phyloP scores from a whole-genome alignment of 2,888 invertebrate species.

The Myopa tessellatipennis region DNA sequence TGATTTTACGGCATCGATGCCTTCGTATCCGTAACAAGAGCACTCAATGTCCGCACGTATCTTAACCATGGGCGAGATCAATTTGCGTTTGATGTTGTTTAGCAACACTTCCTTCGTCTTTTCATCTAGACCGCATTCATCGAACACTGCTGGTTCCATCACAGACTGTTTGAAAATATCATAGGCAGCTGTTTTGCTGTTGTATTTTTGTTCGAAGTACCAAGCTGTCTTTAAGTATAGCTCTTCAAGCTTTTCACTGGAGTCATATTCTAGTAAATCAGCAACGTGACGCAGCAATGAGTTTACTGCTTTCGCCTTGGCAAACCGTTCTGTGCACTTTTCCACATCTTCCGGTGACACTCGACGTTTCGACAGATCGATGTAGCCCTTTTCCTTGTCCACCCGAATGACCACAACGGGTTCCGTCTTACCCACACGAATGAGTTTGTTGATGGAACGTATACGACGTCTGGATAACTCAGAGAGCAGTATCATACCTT shows the following conservation, averaged over 20 bases:
- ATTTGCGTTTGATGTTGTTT: conserved; percentile 93
- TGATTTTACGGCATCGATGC: conserved; percentile 97
- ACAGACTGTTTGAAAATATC: conserved; percentile 99
- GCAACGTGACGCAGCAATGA: conserved; percentile 98
- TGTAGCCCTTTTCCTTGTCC: conserved; percentile 99
- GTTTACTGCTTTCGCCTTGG: conserved; percentile 98
- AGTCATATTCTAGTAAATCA: conserved; percentile 90
- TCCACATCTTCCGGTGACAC: conserved; percentile 98
- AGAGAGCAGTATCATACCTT: conserved; percentile 98
- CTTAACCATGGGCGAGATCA: conserved; percentile 97
- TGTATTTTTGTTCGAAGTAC: conserved; percentile 97
- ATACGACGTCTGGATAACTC: conserved; percentile 98
- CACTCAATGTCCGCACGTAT: conserved; percentile 94
- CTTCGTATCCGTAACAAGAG: conserved; percentile 96
- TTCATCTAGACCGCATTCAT: conserved; percentile 95
- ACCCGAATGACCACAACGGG: conserved; percentile 99
- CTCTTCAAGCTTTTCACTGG: conserved; percentile 92
- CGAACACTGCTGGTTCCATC: conserved; percentile 91
- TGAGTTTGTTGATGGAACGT: conserved; percentile 98
- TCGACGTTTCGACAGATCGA: conserved; percentile 98
- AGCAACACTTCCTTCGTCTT: conserved; percentile 91
- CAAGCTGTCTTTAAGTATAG: conserved; percentile 97
- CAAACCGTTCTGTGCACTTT: conserved; percentile 97
- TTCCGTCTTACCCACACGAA: conserved; percentile 97
- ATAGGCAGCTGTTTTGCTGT: conserved; percentile 94